These are phyloP conservation scores for Brachyptera putata DNA, from an alignment of 2,888 invertebrate genomes.

Conservation along the genomic window DNA sequence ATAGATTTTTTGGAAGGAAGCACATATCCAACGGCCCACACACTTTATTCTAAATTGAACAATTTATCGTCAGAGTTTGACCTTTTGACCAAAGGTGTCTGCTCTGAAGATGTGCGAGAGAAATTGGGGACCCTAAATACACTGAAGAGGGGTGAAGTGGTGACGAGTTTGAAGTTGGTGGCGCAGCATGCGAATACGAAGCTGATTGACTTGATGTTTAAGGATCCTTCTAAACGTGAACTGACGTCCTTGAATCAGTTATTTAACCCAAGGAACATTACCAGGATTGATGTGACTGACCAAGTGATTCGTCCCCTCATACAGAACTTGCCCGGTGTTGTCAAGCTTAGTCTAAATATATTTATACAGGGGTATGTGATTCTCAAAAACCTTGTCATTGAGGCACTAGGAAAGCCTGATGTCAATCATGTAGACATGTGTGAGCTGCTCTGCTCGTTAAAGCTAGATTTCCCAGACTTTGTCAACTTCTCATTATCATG, in stretches of 20 bases:
- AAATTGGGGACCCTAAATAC: background rate
- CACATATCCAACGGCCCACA: background rate
- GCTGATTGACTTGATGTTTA: background rate
- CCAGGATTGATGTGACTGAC: background rate
- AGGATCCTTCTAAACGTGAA: background rate
- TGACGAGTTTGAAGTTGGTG: background rate
- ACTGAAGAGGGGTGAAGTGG: background rate
- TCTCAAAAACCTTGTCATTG: background rate
- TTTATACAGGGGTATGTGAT: background rate
- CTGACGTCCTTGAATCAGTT: background rate
- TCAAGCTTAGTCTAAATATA: background rate
- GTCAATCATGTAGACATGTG: background rate
- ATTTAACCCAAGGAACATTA: constrained; percentile 10
- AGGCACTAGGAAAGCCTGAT: background rate
- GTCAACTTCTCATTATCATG: background rate
- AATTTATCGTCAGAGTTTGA: background rate
- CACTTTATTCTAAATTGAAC: background rate
- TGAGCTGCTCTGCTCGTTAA: background rate
- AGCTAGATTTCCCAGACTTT: background rate
- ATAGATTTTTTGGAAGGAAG: constrained; percentile 6
- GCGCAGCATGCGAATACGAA: background rate
- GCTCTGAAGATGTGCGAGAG: background rate
- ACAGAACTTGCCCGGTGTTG: background rate
- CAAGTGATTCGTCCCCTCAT: background rate
- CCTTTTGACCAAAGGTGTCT: background rate